phyloP scores from a whole-genome alignment of 2,888 invertebrate genomes.

The Aproaerema taeniolella region DNA sequence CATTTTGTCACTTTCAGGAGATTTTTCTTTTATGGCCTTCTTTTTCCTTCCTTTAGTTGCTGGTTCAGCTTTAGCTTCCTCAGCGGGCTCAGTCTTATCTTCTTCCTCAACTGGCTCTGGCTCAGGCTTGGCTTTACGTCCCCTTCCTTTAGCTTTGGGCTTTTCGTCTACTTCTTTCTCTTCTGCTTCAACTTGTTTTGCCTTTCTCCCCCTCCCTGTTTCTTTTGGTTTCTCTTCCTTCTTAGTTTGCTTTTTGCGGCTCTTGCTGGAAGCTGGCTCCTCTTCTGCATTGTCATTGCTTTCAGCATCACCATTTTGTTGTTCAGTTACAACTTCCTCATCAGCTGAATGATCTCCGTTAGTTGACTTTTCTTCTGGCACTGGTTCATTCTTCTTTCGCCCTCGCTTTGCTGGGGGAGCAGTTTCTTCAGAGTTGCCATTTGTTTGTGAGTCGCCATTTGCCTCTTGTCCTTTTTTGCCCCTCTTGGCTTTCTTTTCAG shows the following conservation, averaged over 20 bases:
- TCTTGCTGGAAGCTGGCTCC: conserved; percentile 31
- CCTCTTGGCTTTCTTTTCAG: conserved; percentile 44
- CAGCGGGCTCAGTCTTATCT: conserved; percentile 35
- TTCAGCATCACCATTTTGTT: conserved; percentile 20
- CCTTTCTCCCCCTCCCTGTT: conserved; percentile 42
- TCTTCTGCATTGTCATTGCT: conserved; percentile 23
- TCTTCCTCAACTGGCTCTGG: conserved; percentile 25
- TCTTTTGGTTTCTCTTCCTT: conserved; percentile 47
- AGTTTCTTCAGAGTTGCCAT: conserved; percentile 37
- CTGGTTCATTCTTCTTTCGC: conserved; percentile 48
- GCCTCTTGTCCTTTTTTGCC: conserved; percentile 46
- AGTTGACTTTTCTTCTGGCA: conserved; percentile 32
- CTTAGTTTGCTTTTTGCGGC: conserved; percentile 52
- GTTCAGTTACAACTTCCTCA: conserved; percentile 43
- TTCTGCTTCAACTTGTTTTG: conserved; percentile 38
- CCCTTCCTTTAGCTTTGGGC: conserved; percentile 47
- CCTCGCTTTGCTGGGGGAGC: conserved; percentile 50
- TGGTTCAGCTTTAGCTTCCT: conserved; percentile 40
- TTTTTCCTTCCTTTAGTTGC: conserved; percentile 33
- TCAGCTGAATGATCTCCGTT: conserved; percentile 34
- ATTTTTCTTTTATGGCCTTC: conserved; percentile 30
- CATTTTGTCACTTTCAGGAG: conserved; percentile 19
- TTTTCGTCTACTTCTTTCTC: conserved; percentile 35
- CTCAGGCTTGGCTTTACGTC: conserved; percentile 42
- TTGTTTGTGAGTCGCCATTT: conserved; percentile 26